Conservation (phyloP, 2,113 vertebrate species). For the Melanerpes formicivorus region DNA sequence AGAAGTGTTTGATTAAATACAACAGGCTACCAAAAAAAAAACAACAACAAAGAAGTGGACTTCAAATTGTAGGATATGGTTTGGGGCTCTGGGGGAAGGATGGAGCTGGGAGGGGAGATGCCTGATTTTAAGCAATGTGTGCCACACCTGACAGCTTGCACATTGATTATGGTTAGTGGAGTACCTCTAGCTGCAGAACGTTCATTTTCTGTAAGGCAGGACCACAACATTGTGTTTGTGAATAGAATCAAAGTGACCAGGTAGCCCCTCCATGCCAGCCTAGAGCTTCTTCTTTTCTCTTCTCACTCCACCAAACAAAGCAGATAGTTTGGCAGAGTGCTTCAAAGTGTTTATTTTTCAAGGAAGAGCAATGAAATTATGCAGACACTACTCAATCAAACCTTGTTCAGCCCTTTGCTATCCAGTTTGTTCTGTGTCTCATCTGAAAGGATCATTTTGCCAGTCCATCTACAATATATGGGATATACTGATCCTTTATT, state of each 20-base stretch:
- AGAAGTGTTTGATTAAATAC: slow-evolving; percentile 75
- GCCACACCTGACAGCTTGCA: neutral
- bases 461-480: neutral
- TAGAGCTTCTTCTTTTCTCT: neutral
- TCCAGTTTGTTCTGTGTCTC: neutral
- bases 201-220: neutral
- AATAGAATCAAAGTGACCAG: neutral
- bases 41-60: slow-evolving; percentile 56
- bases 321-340: neutral
- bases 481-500: neutral
- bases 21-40: slow-evolving; percentile 45
- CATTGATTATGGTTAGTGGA: neutral
- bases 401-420: neutral
- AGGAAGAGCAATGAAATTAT: neutral
- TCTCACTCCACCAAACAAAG: neutral
- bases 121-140: slow-evolving; percentile 1
- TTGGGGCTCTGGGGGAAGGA: neutral
- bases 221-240: neutral
- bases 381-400: neutral
- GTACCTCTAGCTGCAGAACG: neutral
- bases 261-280: neutral
- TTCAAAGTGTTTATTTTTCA: slow-evolving; percentile 9
- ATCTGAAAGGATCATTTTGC: neutral
- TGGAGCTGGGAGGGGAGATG: neutral
- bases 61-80: slow-evolving; percentile 61